Evolutionary conservation across 2,888 invertebrate species (phyloP).

Genomic region (Drosophila anomalata): DNA sequence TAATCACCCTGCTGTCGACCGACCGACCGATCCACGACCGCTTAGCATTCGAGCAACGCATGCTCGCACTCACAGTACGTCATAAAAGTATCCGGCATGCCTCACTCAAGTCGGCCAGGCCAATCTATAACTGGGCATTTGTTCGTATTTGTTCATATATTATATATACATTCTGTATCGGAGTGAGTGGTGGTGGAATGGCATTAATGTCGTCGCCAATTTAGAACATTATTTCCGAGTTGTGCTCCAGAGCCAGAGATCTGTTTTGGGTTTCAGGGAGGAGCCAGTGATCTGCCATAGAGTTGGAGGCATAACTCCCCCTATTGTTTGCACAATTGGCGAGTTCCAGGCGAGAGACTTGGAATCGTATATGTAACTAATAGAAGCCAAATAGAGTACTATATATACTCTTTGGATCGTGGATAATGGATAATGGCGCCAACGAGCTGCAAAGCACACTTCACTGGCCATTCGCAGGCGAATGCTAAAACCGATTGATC

Average conservation of each 20-base stretch:
- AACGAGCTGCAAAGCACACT: slow-evolving; percentile 36
- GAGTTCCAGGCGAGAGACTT: slow-evolving; percentile 34
- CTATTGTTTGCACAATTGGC: slow-evolving; percentile 20
- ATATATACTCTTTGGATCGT: background rate
- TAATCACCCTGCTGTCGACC: slow-evolving; percentile 15
- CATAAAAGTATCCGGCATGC: slow-evolving; percentile 38
- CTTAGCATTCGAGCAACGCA: slow-evolving; percentile 38
- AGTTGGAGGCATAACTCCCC: background rate
- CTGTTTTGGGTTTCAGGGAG: background rate
- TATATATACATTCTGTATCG: background rate
- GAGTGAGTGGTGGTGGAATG: slow-evolving; percentile 5
- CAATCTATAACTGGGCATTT: slow-evolving; percentile 38
- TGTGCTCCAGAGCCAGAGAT: background rate
- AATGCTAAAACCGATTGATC: slow-evolving; percentile 44
- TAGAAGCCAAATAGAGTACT: slow-evolving; percentile 30
- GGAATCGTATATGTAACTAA: slow-evolving; percentile 11
- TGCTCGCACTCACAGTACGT: slow-evolving; percentile 25
- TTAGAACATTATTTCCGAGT: slow-evolving; percentile 44
- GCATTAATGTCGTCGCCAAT: slow-evolving; percentile 46
- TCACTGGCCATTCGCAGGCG: slow-evolving; percentile 44
- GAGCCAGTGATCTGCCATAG: no score
- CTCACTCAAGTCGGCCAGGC: slow-evolving; percentile 19
- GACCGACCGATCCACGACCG: slow-evolving; percentile 11
- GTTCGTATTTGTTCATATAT: background rate
- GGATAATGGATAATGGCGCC: background rate